Base-by-base conservation (phyloP, 2,113 vertebrate genomes). In the Meriones unguiculatus region DNA sequence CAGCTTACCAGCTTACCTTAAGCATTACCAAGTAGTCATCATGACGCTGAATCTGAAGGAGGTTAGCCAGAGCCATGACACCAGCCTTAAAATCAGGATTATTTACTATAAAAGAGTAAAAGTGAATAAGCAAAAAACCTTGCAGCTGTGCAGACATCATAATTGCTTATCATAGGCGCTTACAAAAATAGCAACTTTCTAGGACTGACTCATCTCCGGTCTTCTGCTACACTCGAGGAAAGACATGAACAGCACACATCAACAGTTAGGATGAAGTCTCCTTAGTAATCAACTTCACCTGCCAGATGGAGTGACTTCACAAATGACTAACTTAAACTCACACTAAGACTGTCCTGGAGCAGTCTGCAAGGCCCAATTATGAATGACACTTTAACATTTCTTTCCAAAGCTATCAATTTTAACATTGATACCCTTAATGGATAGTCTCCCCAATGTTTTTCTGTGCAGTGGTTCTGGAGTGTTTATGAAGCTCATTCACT, bases 21-120 rank as follows among this genome's bases (percentile, higher is more conserved):
- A 99, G 99, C 99, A 99, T 99, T 32, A 99, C 98, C 98, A 99
- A 97, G 92, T 99, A 99, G 98, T 99, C 99, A 18, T 99, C 99
- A 0, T 99, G 99, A 1, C 99, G 98, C 30, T 99, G 99, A 70
- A 99, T 99, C 95, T 99, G 99, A 17, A 99, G 99, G 69, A 99
- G 99, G 96, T 99, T 99, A 18, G 99, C 99, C 97, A 99, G 98
- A 97, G 99, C 99, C 93, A 98, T 99, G 84, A 99, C 99, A 8
- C 99, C 99, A 76, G 99, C 99, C 98, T 99, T 99, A 96, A 99
- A 99, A 96, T 99, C 99, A 1, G 99, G 99, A 95, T 99, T 99
- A 96, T 99, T 99, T 93, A 99, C 99, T 99, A 91, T 0, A 57
- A 97, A 91, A 97, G 89, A 96, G 89, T 38, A 93, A 95, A 94